phyloP scores from a whole-genome alignment of 1,140 invertebrate species.

The Cecropterus lyciades region DNA sequence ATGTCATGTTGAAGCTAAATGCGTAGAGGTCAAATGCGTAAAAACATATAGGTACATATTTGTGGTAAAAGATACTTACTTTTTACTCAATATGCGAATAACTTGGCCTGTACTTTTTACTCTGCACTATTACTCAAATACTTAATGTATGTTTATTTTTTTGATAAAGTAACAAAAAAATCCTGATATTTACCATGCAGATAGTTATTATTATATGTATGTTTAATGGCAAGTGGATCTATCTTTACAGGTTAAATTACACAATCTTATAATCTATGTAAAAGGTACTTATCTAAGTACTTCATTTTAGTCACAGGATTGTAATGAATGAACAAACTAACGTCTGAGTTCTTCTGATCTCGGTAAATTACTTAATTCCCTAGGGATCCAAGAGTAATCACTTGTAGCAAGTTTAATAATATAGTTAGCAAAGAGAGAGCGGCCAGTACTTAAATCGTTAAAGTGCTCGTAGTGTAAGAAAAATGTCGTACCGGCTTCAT shows the following conservation, averaged over 20 bases:
- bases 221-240: too few species aligned
- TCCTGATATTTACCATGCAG: too few species aligned
- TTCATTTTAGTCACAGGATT: neutral
- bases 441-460: neutral
- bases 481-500: neutral
- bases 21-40: constrained; percentile 3
- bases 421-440: neutral
- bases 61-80: too few species aligned
- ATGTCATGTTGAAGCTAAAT: constrained; percentile 46
- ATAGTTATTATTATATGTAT: too few species aligned
- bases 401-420: neutral
- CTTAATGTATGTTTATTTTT: too few species aligned
- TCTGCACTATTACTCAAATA: too few species aligned
- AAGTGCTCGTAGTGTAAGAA: neutral
- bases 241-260: too few species aligned
- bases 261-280: too few species aligned
- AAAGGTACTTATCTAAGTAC: too few species aligned
- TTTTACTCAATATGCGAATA: too few species aligned
- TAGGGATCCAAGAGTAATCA: constrained; percentile 16
- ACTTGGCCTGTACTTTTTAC: too few species aligned
- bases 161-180: too few species aligned
- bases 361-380: constrained; percentile 22
- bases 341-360: constrained; percentile 14
- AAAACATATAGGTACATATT: neutral
- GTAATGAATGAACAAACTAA: constrained; percentile 3